Evolutionary conservation across 1,140 invertebrate species (phyloP).

Genomic region (Laupala kohalensis): DNA sequence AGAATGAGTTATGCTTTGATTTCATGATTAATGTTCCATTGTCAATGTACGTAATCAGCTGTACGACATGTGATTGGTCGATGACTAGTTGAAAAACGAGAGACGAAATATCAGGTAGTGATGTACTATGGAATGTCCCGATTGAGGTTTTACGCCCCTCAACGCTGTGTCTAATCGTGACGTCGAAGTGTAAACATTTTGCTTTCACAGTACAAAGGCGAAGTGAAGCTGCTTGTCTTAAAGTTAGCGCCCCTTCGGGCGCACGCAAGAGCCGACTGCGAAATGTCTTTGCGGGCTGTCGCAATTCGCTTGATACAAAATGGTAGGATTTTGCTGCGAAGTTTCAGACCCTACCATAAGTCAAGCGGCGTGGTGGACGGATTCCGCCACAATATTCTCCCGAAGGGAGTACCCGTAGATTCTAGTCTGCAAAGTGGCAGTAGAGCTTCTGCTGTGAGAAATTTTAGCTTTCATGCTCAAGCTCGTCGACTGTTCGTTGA

Average conservation of each 20-base stretch:
- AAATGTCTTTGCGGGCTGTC: conserved; percentile 38
- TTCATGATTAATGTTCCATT: too few relatives aligned
- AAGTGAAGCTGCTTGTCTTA: neutral
- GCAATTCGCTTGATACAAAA: conserved; percentile 37
- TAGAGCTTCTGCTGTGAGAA: conserved; percentile 1
- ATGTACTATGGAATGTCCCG: neutral
- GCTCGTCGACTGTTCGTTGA: conserved; percentile 50
- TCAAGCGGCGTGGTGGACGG: conserved; percentile 15
- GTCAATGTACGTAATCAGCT: conserved; percentile 1
- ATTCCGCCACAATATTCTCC: conserved; percentile 15
- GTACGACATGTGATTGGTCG: neutral
- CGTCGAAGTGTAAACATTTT: neutral
- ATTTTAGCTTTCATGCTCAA: conserved; percentile 34
- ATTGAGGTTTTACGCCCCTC: too few relatives aligned
- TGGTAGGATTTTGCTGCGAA: conserved; percentile 28
- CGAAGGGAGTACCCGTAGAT: conserved; percentile 12
- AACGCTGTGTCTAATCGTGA: too few relatives aligned
- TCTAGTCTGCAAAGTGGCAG: neutral
- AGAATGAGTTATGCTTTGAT: too few relatives aligned
- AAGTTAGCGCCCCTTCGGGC: conserved; percentile 23
- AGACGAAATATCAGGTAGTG: neutral
- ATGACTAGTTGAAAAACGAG: neutral
- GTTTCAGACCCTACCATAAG: conserved; percentile 13
- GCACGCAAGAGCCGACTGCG: conserved; percentile 23
- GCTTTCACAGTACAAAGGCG: neutral